Evolutionary conservation across 2,797 vertebrate species (phyloP).

Genomic region (Brotula barbata): DNA sequence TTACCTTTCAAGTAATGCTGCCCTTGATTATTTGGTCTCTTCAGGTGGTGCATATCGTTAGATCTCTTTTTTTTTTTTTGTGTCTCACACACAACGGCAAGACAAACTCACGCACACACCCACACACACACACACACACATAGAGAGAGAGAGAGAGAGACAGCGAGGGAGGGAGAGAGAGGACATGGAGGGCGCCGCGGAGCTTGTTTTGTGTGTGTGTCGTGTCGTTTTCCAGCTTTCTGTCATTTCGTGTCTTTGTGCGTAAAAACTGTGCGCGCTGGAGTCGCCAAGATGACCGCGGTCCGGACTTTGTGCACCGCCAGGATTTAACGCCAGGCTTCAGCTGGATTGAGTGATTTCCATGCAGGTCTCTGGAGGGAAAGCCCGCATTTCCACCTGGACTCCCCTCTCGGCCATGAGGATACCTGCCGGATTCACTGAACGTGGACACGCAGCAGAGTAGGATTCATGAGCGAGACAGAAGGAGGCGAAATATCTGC

Average conservation of each 20-base stretch:
- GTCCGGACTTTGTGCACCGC: slow-evolving; percentile 1
- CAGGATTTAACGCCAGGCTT: slow-evolving; percentile 21
- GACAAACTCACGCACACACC: slow-evolving; percentile 15
- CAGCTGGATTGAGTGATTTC: slow-evolving; percentile 12
- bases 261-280: slow-evolving; percentile 43
- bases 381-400: slow-evolving; percentile 36
- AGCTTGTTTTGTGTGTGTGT: slow-evolving; percentile 20
- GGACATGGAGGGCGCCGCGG: slow-evolving; percentile 55
- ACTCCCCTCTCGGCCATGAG: slow-evolving; percentile 33
- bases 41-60: too few species aligned
- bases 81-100: slow-evolving; percentile 23
- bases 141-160: neutral
- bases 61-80: too few species aligned
- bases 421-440: slow-evolving; percentile 44
- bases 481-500: slow-evolving; percentile 13
- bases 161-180: slow-evolving; percentile 33
- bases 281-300: slow-evolving; percentile 29
- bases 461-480: slow-evolving; percentile 18
- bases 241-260: slow-evolving; percentile 39
- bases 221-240: slow-evolving; percentile 28
- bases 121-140: slow-evolving; percentile 5
- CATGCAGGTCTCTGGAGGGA: slow-evolving; percentile 23
- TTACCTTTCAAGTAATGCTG: too few species aligned
- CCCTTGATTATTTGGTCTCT: too few species aligned
- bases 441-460: slow-evolving; percentile 17